Evolutionary conservation across 2,888 invertebrate species (phyloP), one percentile per base, ranked within the genome.

Genomic region (Tiphia femorata): DNA sequence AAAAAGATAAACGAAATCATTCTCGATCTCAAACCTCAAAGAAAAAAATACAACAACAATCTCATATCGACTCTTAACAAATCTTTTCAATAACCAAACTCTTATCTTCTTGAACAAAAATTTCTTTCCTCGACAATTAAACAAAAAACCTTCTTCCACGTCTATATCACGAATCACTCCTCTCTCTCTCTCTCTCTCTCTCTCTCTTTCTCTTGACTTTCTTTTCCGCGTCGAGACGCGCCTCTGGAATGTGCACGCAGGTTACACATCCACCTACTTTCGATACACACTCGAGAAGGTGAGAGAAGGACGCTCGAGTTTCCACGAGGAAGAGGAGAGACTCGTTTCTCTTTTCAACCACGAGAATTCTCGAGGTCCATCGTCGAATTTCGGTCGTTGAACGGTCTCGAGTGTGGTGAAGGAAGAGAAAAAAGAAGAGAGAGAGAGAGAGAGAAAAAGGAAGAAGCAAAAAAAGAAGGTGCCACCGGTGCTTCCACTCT

Each of bases 401-500:
- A 58, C 61, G 53, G 52, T 38, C 43, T 47, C 54, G 49, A 44
- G 54, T n/a, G n/a, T n/a, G n/a, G n/a, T n/a, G n/a, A n/a, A n/a
- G n/a, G n/a, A n/a, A n/a, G n/a, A n/a, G 40, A 50, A 46, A 33
- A 55, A 38, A 52, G 55, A 55, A 42, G 56, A 56, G 54, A 47
- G 53, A 58, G 16, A 16, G 25, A 25, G 8, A 27, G 14, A 17
- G 35, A 44, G n/a, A 16, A 17, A n/a, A n/a, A n/a, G n/a, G n/a
- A n/a, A n/a, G n/a, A n/a, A n/a, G n/a, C n/a, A n/a, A n/a, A n/a
- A n/a, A 8, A 8, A 8, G 48, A 38, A 37, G 27, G 49, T 8
- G 37, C 42, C 46, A 38, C 50, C 61, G 54, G 49, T 52, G 51
- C 49, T 63, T 66, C 74, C 70, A 71, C 76, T 76, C 73, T 75